Evolutionary conservation across 2,113 vertebrate genomes (phyloP).

Genomic region (Leptobrachium leishanense): DNA sequence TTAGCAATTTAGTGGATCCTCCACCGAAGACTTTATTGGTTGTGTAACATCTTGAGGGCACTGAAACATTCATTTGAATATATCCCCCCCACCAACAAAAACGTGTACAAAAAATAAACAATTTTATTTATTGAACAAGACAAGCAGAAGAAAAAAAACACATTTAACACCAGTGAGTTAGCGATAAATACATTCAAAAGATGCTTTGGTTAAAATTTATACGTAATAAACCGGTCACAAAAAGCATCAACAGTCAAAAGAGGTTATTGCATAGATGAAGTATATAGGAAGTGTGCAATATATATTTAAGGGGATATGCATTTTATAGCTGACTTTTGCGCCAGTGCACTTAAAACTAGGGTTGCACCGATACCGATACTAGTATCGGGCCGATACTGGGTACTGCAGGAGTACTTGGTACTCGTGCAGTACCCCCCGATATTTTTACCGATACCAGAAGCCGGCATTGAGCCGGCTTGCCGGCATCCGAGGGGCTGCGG

Average conservation of each 20-base stretch:
- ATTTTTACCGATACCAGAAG: no score
- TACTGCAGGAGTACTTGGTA: no score
- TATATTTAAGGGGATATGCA: conserved; percentile 46
- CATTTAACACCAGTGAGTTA: conserved; percentile 60
- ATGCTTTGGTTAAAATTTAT: conserved; percentile 73
- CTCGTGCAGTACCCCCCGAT: no score
- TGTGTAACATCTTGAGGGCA: no score
- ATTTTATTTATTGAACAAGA: conserved; percentile 69
- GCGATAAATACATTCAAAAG: conserved; percentile 53
- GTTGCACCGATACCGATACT: no score
- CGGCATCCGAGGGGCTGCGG: no score
- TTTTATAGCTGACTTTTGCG: conserved; percentile 3
- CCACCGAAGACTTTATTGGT: no score
- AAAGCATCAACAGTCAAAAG: conserved; percentile 56
- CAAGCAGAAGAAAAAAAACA: conserved; percentile 51
- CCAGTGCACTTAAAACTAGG: neutral
- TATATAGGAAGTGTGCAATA: conserved; percentile 56
- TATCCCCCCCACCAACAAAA: conserved; percentile 3
- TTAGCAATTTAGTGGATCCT: no score
- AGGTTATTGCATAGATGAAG: conserved; percentile 69
- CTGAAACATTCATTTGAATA: no score
- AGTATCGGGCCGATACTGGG: no score
- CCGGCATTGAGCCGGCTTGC: no score
- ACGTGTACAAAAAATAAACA: conserved; percentile 55
- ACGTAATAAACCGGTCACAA: conserved; percentile 62